Percentiles rank a stretch among this genome's conserved stretches.
Conservation (phyloP, 2,888 invertebrate species). For the Nowickia ferox region DNA sequence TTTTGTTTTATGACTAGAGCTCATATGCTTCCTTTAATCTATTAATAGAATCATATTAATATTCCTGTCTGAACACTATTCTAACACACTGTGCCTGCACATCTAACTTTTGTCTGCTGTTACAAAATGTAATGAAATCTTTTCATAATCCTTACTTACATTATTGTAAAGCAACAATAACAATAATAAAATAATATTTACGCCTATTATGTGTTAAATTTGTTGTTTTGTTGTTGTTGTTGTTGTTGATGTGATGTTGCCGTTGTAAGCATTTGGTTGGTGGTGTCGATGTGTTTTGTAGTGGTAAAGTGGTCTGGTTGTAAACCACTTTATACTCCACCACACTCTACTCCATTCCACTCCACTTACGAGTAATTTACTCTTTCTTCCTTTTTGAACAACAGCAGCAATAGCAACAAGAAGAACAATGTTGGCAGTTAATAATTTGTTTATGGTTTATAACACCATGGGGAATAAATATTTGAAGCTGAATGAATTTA, state of each 20-base stretch:
- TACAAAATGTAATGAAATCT: conserved; percentile 42
- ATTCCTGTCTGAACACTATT: not conserved
- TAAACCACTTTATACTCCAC: conserved; percentile 49
- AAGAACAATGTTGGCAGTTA: conserved; percentile 61
- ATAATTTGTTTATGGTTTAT: conserved; percentile 68
- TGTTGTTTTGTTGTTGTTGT: conserved; percentile 13
- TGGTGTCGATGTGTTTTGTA: conserved; percentile 49
- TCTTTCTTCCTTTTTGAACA: no score
- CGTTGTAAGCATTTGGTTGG: conserved; percentile 28
- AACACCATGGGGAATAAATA: conserved; percentile 62
- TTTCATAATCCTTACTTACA: conserved; percentile 34
- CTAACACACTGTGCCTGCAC: conserved; percentile 3
- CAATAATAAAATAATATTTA: conserved; percentile 64
- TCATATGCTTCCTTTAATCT: no score
- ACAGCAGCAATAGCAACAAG: conserved; percentile 4
- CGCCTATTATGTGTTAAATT: conserved; percentile 68
- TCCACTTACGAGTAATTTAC: conserved; percentile 18
- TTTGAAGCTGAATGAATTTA: conserved; percentile 31
- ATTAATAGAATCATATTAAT: no score
- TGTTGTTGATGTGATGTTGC: conserved; percentile 10
- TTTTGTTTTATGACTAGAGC: no score
- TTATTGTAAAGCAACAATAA: conserved; percentile 42
- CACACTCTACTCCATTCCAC: not conserved
- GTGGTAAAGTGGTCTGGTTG: conserved; percentile 57
- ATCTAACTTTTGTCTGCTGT: not conserved